Conservation (phyloP, 1,140 invertebrate genomes). For the Temnothorax curvispinosus region DNA sequence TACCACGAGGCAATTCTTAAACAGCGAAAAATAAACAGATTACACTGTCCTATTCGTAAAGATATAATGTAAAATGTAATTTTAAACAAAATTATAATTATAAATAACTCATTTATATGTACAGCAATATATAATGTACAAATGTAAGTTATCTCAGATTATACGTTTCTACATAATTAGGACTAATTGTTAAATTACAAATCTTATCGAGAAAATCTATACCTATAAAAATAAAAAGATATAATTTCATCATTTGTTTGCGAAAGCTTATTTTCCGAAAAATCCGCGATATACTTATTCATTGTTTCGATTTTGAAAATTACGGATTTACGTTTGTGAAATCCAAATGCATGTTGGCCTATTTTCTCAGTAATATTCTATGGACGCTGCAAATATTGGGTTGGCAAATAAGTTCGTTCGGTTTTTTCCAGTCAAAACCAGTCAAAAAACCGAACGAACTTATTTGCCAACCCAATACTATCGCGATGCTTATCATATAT, state of each 20-base stretch:
- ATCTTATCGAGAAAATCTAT: neutral
- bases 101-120: neutral
- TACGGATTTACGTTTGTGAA: neutral
- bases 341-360: neutral
- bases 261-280: neutral
- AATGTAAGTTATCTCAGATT: neutral
- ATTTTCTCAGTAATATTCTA: neutral
- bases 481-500: neutral
- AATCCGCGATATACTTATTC: neutral
- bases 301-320: neutral
- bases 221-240: neutral
- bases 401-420: too few species aligned
- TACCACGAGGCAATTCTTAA: neutral
- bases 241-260: neutral
- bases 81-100: neutral
- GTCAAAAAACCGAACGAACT: too few species aligned
- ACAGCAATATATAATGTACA: neutral
- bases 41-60: conserved; percentile 6
- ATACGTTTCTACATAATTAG: neutral
- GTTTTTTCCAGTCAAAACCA: too few species aligned
- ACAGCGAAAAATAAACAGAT: conserved; percentile 47
- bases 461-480: too few species aligned
- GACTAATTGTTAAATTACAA: neutral
- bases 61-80: neutral
- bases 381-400: neutral